These are phyloP conservation scores for Trogon melanurus DNA, from an alignment of 2,113 vertebrate genomes.

Conservation along the genomic window DNA sequence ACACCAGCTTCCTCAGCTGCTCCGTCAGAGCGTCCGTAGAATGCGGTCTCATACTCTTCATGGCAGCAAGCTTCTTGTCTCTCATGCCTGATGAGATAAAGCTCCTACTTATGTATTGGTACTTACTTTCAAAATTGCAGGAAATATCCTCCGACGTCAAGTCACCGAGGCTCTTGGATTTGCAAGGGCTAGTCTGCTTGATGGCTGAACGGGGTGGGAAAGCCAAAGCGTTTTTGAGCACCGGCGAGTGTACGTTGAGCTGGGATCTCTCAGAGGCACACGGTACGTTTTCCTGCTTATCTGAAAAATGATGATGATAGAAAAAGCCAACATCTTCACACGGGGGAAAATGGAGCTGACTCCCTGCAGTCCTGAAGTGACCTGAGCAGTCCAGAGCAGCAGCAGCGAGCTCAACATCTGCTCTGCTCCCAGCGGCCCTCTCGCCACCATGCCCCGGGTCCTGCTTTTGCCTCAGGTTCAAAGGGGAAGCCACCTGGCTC, in stretches of 20 bases:
- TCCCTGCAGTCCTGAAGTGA: neutral
- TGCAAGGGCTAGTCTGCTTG: slow-evolving; percentile 81
- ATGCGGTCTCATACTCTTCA: slow-evolving; percentile 59
- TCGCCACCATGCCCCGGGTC: neutral
- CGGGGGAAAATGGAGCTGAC: neutral
- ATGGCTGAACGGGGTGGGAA: slow-evolving; percentile 17
- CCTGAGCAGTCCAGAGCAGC: neutral
- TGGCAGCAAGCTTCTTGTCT: slow-evolving; percentile 69
- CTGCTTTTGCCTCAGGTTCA: slow-evolving; percentile 46
- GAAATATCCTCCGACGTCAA: slow-evolving; percentile 96
- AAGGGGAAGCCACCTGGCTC: slow-evolving; percentile 62
- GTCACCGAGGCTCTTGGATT: slow-evolving; percentile 96
- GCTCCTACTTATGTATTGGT: slow-evolving; percentile 92
- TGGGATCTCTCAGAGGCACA: neutral
- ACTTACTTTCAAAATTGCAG: slow-evolving; percentile 97
- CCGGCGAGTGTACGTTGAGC: neutral
- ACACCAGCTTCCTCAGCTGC: slow-evolving; percentile 89
- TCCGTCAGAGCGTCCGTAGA: slow-evolving; percentile 87
- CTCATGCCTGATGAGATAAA: slow-evolving; percentile 84
- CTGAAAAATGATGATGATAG: slow-evolving; percentile 4
- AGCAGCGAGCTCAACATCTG: neutral
- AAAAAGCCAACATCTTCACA: neutral
- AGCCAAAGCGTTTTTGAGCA: neutral
- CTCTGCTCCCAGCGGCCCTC: neutral
- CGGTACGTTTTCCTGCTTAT: neutral